phyloP scores from a whole-genome alignment of 2,113 vertebrate species.

The Apodemus sylvaticus region DNA sequence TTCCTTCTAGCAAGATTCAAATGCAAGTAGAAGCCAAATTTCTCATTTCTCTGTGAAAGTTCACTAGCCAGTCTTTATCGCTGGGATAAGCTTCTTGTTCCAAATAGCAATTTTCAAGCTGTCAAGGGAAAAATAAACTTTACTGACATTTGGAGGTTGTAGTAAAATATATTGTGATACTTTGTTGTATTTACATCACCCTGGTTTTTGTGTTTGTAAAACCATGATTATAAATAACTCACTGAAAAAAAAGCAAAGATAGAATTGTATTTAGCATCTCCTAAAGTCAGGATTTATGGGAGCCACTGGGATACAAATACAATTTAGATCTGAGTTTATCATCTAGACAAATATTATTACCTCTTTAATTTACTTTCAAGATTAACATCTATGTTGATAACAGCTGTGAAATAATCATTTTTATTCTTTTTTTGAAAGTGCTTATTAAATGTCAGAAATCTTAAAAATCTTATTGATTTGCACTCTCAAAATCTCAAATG shows the following conservation, averaged over 20 bases:
- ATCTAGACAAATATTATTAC: background rate
- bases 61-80: slow-evolving; percentile 54
- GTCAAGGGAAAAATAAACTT: slow-evolving; percentile 63
- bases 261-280: background rate
- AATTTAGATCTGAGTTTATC: background rate
- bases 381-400: background rate
- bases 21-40: slow-evolving; percentile 57
- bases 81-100: slow-evolving; percentile 49
- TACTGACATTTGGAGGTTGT: slow-evolving; percentile 17
- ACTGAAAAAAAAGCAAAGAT: background rate
- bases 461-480: background rate
- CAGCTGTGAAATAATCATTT: background rate
- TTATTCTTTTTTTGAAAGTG: background rate
- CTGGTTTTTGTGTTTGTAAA: slow-evolving; percentile 25
- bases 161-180: slow-evolving; percentile 44
- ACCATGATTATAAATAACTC: background rate
- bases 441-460: background rate
- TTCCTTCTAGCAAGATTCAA: slow-evolving; percentile 58
- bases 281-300: background rate
- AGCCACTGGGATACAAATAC: background rate
- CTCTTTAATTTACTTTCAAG: background rate
- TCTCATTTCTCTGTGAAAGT: slow-evolving; percentile 66
- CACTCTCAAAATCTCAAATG: background rate
- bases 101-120: slow-evolving; percentile 68
- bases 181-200: background rate